Conservation (phyloP, 2,888 invertebrate genomes). For the Panopea generosa region DNA sequence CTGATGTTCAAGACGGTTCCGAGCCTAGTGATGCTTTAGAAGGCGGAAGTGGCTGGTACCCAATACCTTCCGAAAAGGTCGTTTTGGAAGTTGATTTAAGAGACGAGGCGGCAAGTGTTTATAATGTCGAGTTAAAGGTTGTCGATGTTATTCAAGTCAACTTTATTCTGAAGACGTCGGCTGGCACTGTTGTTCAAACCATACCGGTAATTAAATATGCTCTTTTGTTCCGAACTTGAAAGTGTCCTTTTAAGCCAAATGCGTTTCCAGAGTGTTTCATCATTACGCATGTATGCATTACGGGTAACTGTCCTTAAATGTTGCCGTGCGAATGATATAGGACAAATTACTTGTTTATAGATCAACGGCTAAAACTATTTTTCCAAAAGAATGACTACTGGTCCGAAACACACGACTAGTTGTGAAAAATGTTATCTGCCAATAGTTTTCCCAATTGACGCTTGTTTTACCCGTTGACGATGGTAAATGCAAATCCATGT, state of each 20-base stretch:
- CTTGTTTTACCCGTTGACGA: too few relatives aligned
- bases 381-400: too few relatives aligned
- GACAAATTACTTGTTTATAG: neutral
- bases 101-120: conserved; percentile 16
- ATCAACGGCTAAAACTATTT: neutral
- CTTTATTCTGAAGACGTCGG: conserved; percentile 13
- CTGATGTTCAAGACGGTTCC: conserved; percentile 5
- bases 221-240: neutral
- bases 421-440: too few relatives aligned
- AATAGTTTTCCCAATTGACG: too few relatives aligned
- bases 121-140: conserved; percentile 17
- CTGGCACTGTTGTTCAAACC: conserved; percentile 3
- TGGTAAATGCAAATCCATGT: too few relatives aligned
- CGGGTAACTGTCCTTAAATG: too few relatives aligned
- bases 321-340: too few relatives aligned
- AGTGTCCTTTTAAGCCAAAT: too few relatives aligned
- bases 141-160: conserved; percentile 16
- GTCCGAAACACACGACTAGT: too few relatives aligned
- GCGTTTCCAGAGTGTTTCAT: too few relatives aligned
- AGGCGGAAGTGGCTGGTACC: conserved; percentile 26
- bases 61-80: neutral
- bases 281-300: too few relatives aligned
- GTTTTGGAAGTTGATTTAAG: conserved; percentile 1
- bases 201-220: conserved; percentile 9
- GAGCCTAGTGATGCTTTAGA: conserved; percentile 11